A percentile compares a stretch with the other conserved stretches of the same genome.
Evolutionary conservation across 2,797 vertebrate genomes (phyloP).

Genomic region (Aselliscus stoliczkanus): DNA sequence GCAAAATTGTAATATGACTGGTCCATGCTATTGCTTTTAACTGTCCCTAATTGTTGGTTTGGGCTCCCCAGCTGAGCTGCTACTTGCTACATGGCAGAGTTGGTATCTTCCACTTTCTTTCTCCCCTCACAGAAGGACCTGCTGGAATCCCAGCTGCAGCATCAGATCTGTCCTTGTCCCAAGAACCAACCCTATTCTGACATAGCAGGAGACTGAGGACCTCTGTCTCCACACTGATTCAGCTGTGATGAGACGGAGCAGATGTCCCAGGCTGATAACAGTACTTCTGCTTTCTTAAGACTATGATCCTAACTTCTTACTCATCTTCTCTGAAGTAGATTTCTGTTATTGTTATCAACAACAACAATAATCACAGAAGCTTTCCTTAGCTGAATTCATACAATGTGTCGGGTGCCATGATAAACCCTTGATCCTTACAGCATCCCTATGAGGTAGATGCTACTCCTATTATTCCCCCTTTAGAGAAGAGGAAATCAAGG

Average conservation of each 20-base stretch:
- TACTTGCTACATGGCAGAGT: background rate
- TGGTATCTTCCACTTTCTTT: background rate
- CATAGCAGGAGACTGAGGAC: fast-evolving
- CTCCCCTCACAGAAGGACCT: background rate
- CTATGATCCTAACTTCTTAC: background rate
- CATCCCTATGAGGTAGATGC: background rate
- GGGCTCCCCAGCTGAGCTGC: background rate
- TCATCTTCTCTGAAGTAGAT: background rate
- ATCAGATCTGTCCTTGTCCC: background rate
- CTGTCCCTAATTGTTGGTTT: background rate
- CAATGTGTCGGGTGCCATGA: background rate
- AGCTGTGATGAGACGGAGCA: background rate
- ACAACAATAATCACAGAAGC: background rate
- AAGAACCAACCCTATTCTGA: background rate
- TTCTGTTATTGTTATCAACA: background rate
- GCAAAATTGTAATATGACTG: background rate
- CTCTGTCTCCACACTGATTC: background rate
- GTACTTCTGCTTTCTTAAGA: background rate
- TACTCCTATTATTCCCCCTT: background rate
- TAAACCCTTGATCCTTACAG: background rate
- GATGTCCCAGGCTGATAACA: background rate
- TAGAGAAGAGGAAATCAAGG: background rate
- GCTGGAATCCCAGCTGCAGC: background rate
- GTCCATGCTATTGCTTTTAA: background rate
- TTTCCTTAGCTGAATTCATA: background rate